A percentile compares a stretch with the other conserved stretches of the same genome.
These are phyloP conservation scores for Apteryx owenii DNA, from an alignment of 2,113 vertebrate genomes.

Conservation along the genomic window DNA sequence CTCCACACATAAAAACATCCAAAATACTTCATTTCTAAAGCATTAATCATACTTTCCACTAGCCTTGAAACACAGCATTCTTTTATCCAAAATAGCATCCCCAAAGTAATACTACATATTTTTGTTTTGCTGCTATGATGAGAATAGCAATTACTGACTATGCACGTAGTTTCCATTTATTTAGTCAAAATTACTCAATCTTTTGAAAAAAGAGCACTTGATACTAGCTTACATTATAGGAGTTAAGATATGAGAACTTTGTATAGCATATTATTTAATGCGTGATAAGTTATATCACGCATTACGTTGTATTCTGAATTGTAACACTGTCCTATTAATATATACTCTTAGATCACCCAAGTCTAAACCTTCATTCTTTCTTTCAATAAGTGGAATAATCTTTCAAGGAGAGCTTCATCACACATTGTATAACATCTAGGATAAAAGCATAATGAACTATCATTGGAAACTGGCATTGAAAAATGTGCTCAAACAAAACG, in stretches of 20 bases:
- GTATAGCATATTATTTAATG: not conserved
- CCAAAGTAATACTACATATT: conserved; percentile 22
- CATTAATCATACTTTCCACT: conserved; percentile 46
- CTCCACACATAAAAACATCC: conserved; percentile 4
- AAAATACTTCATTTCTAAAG: conserved; percentile 45
- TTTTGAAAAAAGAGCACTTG: not conserved
- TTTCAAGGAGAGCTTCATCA: not conserved
- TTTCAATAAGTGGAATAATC: not conserved
- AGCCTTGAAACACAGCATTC: conserved; percentile 32
- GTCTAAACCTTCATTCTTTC: not conserved
- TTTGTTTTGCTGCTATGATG: conserved; percentile 10
- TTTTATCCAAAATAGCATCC: conserved; percentile 44
- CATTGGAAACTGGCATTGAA: not conserved
- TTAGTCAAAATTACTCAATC: not conserved
- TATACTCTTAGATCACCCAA: not conserved
- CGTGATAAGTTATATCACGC: not conserved
- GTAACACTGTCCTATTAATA: not conserved
- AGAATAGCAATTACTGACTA: conserved; percentile 8
- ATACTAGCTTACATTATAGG: not conserved
- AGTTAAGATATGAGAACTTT: not conserved
- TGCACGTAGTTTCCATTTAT: not conserved
- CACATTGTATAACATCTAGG: not conserved
- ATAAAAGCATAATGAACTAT: not conserved
- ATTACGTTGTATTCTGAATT: not conserved
- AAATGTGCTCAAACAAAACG: not conserved